phyloP scores from a whole-genome alignment of 2,113 vertebrate genomes.

The Ctenodactylus gundi region DNA sequence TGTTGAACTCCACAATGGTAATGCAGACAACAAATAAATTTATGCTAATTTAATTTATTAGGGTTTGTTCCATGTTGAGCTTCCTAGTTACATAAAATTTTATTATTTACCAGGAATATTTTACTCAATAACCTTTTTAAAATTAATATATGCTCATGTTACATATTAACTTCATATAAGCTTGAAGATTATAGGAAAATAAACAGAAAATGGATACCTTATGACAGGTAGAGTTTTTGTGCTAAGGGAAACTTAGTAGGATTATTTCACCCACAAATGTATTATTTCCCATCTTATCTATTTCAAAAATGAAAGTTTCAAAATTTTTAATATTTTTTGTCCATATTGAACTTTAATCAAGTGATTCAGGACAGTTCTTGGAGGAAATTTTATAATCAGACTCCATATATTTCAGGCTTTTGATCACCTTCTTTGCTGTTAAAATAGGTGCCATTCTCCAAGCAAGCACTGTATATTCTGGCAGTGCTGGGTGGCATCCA shows the following conservation, averaged over 20 bases:
- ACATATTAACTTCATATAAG: too few species aligned
- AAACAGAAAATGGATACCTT: not conserved
- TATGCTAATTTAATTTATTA: not conserved
- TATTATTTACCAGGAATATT: not conserved
- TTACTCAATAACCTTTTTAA: not conserved
- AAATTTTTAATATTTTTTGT: not conserved
- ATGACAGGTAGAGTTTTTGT: not conserved
- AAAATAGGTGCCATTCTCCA: not conserved
- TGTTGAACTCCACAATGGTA: not conserved
- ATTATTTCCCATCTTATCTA: not conserved
- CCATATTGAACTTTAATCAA: not conserved
- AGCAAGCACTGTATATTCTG: not conserved
- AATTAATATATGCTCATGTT: not conserved
- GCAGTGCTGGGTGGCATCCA: not conserved
- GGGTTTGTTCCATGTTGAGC: not conserved
- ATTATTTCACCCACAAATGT: not conserved
- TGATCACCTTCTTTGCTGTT: not conserved
- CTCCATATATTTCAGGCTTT: not conserved
- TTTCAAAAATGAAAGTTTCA: not conserved
- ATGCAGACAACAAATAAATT: not conserved
- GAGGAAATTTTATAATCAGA: not conserved
- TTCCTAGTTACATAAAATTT: conserved; percentile 5
- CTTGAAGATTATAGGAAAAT: not conserved
- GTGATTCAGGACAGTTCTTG: not conserved
- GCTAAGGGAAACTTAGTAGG: not conserved